A percentile compares a stretch with the other conserved stretches of the same genome.
Conservation (phyloP, 2,113 vertebrate genomes). For the Mus pahari region DNA sequence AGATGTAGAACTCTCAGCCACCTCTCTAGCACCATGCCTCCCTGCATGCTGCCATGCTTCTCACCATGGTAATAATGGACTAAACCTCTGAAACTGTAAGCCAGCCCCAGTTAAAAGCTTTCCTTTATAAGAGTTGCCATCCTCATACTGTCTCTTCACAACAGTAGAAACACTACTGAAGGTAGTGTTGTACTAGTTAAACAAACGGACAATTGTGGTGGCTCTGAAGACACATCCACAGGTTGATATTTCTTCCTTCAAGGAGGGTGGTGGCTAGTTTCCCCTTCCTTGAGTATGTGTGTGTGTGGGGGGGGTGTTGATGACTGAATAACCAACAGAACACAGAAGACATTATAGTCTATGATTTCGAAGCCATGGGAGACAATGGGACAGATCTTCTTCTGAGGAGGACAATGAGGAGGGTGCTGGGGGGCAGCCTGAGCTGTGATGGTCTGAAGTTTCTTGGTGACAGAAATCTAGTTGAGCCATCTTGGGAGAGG, state of each 20-base stretch:
- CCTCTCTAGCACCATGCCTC: not conserved
- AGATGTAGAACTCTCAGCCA: not conserved
- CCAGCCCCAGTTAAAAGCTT: not conserved
- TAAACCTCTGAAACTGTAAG: not conserved
- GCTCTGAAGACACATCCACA: not conserved
- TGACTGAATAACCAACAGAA: slow-evolving; percentile 7
- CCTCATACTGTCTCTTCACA: not conserved
- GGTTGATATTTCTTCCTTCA: not conserved
- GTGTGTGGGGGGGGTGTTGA: not conserved
- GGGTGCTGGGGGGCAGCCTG: not conserved
- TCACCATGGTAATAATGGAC: not conserved
- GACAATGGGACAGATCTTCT: not conserved
- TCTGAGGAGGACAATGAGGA: not conserved
- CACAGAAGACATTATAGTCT: not conserved
- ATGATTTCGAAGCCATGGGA: not conserved
- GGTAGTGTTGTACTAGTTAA: not conserved
- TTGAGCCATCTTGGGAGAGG: not conserved
- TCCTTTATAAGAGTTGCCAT: not conserved
- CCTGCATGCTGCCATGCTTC: not conserved
- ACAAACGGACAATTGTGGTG: not conserved
- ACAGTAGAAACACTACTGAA: not conserved
- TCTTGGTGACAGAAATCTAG: not conserved
- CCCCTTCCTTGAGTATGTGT: not conserved
- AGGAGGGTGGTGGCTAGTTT: not conserved
- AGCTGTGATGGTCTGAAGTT: not conserved